Evolutionary conservation across 1,140 invertebrate genomes (phyloP).

Genomic region (Drosophila prosaltans): DNA sequence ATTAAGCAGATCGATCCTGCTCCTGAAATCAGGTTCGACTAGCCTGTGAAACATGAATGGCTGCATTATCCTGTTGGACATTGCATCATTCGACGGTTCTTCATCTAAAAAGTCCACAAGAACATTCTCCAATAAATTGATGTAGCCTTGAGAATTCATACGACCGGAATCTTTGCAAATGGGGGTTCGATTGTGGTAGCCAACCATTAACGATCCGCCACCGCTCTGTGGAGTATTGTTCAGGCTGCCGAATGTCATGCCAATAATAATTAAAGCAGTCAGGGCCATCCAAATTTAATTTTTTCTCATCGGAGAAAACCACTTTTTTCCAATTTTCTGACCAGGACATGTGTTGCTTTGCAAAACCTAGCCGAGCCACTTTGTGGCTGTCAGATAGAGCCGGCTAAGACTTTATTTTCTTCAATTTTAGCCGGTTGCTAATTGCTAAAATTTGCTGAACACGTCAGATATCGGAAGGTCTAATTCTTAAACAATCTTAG

Average conservation of each 20-base stretch:
- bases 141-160: not conserved
- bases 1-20: too few species aligned
- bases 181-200: not conserved
- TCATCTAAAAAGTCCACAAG: not conserved
- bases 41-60: not conserved
- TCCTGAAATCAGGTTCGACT: not conserved
- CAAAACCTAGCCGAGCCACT: not conserved
- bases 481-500: not conserved
- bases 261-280: not conserved
- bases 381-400: not conserved
- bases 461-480: conserved; percentile 5
- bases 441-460: too few species aligned
- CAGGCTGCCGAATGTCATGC: not conserved
- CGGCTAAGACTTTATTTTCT: not conserved
- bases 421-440: not conserved
- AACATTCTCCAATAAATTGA: not conserved
- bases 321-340: not conserved
- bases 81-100: not conserved
- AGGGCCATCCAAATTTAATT: not conserved
- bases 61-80: not conserved
- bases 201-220: not conserved
- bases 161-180: not conserved
- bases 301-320: not conserved
- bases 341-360: too few species aligned
- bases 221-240: too few species aligned